Base-by-base conservation (phyloP, 2,888 invertebrate genomes). In the Pyrrhosoma nymphula region DNA sequence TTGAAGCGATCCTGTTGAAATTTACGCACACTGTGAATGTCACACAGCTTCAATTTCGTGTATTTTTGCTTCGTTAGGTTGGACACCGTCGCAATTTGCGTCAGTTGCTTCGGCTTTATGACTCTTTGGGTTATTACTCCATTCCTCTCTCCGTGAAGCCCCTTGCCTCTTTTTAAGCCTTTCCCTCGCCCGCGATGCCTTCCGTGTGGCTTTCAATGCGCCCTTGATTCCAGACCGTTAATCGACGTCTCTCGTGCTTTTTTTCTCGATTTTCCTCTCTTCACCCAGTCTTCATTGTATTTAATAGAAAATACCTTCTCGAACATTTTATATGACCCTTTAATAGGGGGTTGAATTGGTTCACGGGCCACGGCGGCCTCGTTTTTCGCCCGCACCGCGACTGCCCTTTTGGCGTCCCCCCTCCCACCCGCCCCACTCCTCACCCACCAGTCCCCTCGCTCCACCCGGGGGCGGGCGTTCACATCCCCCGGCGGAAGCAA, bases 401-500 rank as follows among this genome's bases (percentile, higher is more conserved):
- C 88, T 0, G 23, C 88, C 88, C 20, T 2, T 47, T 16, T 39
- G 35, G 16, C 18, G 47, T 39, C 47, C 8, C 39, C 47, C 47
- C 47, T 47, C 23, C 88, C 18, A 4, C 47, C 88, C 8, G 18
- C 18, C 39, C 47, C 20, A 23, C 88, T 8, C 88, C 47, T 10
- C 39, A 88, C 14, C 39, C 14, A 16, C 18, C 63, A 16, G 30
- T 91, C 39, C 63, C 63, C 35, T 35, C 23, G 35, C 91, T 91
- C 47, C 47, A 4, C 47, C 47, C 47, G 8, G 56, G 56, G 55
- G n/a, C 56, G 47, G 90, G 56, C 90, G 55, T 12, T 20, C 60
- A 60, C 60, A 20, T 60, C 47, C 82, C 82, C 82, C 82, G 93
- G 26, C 75, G 93, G 69, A 69, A 93, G 69, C 69, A 55, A 69